Evolutionary conservation across 2,888 invertebrate species (phyloP).

Genomic region (Caradrina clavipalpis): DNA sequence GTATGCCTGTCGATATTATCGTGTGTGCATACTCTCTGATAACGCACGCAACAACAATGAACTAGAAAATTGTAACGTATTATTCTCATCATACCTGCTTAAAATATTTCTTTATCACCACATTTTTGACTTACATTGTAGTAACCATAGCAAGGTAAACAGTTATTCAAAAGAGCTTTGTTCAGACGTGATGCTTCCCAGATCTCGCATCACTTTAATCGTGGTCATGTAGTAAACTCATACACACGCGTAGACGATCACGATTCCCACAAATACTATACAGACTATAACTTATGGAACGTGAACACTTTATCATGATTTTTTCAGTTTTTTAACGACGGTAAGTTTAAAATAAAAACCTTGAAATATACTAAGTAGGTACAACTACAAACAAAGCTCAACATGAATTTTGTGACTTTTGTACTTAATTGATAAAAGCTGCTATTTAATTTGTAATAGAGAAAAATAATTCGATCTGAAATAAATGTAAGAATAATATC

Average conservation of each 20-base stretch:
- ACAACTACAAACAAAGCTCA: not conserved
- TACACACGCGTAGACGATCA: slow-evolving; percentile 20
- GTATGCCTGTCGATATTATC: slow-evolving; percentile 33
- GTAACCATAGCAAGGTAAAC: slow-evolving; percentile 2
- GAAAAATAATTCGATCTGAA: too few species aligned
- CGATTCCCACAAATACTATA: slow-evolving; percentile 17
- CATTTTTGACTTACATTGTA: not conserved
- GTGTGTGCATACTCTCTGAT: slow-evolving; percentile 34
- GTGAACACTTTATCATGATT: slow-evolving; percentile 7
- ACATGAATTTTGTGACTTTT: too few species aligned
- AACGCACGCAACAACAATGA: slow-evolving; percentile 34
- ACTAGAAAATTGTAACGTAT: slow-evolving; percentile 24
- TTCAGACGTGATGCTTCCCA: slow-evolving; percentile 2
- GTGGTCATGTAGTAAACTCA: slow-evolving; percentile 22
- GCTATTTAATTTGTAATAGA: too few species aligned
- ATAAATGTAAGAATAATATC: too few species aligned
- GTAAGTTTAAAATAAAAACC: not conserved
- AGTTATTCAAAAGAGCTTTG: slow-evolving; percentile 17
- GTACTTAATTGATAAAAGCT: too few species aligned
- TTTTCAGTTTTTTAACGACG: not conserved
- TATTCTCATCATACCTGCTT: slow-evolving; percentile 2
- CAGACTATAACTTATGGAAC: not conserved
- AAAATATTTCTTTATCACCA: not conserved
- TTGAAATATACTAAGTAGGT: not conserved
- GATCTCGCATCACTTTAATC: slow-evolving; percentile 9